Percentiles rank a stretch among this genome's conserved stretches.
Evolutionary conservation across 2,797 vertebrate genomes (phyloP).

Genomic region (Enteromius radiatus): DNA sequence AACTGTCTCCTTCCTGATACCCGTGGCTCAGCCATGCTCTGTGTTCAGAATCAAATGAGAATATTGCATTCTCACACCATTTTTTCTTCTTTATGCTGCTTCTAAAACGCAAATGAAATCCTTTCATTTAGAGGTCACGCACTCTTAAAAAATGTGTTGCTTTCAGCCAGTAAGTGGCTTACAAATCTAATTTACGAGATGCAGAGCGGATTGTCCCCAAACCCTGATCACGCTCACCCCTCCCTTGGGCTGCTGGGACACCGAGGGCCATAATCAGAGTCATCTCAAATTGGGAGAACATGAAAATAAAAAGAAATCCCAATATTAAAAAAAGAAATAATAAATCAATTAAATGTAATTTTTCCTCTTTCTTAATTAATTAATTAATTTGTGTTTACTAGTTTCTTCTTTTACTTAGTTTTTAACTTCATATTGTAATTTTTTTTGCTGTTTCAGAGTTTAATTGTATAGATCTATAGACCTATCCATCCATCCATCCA

Average conservation of each 20-base stretch:
- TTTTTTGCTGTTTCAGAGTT: too few relatives aligned
- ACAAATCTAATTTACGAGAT: slow-evolving; percentile 69
- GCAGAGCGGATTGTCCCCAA: background rate
- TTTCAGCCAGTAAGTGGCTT: slow-evolving; percentile 68
- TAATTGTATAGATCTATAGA: too few relatives aligned
- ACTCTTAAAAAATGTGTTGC: slow-evolving; percentile 68
- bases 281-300: background rate
- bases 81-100: background rate
- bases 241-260: background rate
- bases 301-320: background rate
- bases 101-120: slow-evolving; percentile 57
- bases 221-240: background rate
- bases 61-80: background rate
- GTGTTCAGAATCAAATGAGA: slow-evolving; percentile 9
- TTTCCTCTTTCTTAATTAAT: too few relatives aligned
- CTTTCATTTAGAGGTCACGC: slow-evolving; percentile 71
- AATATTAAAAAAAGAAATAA: too few relatives aligned
- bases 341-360: too few relatives aligned
- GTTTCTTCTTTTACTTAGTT: too few relatives aligned
- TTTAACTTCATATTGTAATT: too few relatives aligned
- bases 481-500: too few relatives aligned
- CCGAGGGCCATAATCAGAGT: background rate
- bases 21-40: slow-evolving; percentile 1
- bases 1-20: slow-evolving; percentile 42
- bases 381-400: too few relatives aligned